Conservation (phyloP, 2,113 vertebrate species). For the Zingel zingel region DNA sequence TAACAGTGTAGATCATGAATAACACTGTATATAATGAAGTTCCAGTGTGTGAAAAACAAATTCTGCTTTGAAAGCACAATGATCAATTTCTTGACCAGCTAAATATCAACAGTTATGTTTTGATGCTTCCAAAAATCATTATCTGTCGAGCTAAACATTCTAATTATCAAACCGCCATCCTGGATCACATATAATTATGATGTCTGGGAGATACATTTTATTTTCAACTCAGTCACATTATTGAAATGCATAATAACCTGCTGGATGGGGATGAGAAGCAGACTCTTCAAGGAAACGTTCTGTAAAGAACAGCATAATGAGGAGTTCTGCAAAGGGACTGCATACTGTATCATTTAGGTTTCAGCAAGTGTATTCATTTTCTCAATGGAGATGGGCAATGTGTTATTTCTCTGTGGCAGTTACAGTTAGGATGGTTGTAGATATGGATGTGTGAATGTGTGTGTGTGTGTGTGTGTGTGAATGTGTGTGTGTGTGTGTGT, state of each 20-base stretch:
- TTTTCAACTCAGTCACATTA: conserved; percentile 6
- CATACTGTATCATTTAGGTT: conserved; percentile 21
- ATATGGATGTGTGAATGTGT: conserved; percentile 39
- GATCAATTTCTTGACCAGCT: conserved; percentile 30
- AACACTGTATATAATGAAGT: not conserved
- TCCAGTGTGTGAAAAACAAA: conserved; percentile 7
- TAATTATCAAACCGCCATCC: conserved; percentile 38
- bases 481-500: conserved; percentile 28
- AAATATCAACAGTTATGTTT: conserved; percentile 60
- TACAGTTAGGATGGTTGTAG: conserved; percentile 14
- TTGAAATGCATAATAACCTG: conserved; percentile 39
- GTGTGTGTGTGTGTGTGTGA: conserved; percentile 33
- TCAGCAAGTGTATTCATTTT: conserved; percentile 20
- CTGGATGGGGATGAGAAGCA: conserved; percentile 27
- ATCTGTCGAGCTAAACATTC: conserved; percentile 15
- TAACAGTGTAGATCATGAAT: conserved; percentile 2
- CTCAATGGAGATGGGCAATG: not conserved
- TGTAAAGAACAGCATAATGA: conserved; percentile 40
- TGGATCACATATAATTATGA: conserved; percentile 41
- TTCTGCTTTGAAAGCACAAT: not conserved
- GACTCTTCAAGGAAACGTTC: conserved; percentile 18
- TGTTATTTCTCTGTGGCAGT: conserved; percentile 48
- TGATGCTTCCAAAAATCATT: conserved; percentile 50
- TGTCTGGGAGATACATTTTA: conserved; percentile 1
- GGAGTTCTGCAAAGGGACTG: conserved; percentile 22